Conservation (phyloP, 2,113 vertebrate genomes). For the Malurus alboscapulatus region DNA sequence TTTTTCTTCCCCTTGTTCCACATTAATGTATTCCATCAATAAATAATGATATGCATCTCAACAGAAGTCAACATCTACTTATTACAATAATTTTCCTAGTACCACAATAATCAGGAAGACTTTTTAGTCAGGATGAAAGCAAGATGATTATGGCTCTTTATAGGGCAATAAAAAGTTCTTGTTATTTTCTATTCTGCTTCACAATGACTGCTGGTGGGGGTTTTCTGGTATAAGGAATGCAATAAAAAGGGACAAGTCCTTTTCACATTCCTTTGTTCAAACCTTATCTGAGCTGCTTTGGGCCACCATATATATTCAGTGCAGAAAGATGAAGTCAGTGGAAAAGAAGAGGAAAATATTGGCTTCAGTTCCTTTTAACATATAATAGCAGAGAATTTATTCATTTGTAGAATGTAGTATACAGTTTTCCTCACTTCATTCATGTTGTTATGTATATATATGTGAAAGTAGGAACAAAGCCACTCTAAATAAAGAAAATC, state of each 20-base stretch:
- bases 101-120: not conserved
- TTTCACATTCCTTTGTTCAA: not conserved
- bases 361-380: not conserved
- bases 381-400: not conserved
- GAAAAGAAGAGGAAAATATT: not conserved
- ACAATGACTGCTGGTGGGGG: not conserved
- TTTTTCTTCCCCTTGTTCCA: conserved; percentile 21
- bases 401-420: not conserved
- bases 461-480: not conserved
- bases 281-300: not conserved
- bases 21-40: conserved; percentile 18
- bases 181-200: not conserved
- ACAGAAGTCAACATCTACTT: not conserved
- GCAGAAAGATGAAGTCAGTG: not conserved
- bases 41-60: conserved; percentile 22
- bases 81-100: not conserved
- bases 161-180: not conserved
- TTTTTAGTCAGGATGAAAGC: conserved; percentile 16
- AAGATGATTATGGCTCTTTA: not conserved
- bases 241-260: not conserved
- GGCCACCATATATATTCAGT: not conserved
- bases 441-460: not conserved
- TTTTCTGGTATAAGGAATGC: not conserved
- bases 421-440: not conserved
- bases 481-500: not conserved